Percentiles rank a stretch among this genome's conserved stretches.
phyloP scores from a whole-genome alignment of 2,113 vertebrate species.

The Pseudolaguvia tuberculata region DNA sequence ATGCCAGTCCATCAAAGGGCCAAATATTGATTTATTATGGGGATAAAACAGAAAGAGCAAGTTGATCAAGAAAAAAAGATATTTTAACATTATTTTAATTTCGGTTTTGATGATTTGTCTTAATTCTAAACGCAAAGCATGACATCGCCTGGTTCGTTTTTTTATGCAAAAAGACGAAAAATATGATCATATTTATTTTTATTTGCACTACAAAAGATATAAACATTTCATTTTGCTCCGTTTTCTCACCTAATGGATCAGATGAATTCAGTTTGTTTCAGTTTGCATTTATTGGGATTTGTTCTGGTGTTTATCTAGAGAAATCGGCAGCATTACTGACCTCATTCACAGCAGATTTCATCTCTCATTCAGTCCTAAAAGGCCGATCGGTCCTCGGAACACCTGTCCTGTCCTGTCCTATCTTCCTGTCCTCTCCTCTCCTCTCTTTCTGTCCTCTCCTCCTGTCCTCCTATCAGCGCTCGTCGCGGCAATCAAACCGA shows the following conservation, averaged over 20 bases:
- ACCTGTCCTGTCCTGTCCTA: conserved; percentile 4
- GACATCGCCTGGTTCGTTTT: no score
- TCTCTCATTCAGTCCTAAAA: not conserved
- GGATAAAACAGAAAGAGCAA: no score
- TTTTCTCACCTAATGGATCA: no score
- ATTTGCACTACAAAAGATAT: no score
- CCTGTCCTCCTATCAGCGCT: not conserved
- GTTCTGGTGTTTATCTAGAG: not conserved
- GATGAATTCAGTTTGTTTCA: no score
- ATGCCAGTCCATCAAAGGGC: no score
- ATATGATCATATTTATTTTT: no score
- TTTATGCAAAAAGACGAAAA: no score
- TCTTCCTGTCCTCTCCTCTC: not conserved
- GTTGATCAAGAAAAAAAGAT: no score
- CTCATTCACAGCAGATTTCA: not conserved
- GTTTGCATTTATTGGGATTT: not conserved
- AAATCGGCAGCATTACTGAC: conserved; percentile 2
- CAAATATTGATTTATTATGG: no score
- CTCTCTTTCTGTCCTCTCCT: not conserved
- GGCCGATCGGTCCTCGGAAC: not conserved
- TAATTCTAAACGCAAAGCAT: not conserved
- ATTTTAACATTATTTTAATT: no score
- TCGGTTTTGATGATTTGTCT: not conserved
- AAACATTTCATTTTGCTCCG: no score
- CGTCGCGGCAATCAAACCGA: not conserved